These are phyloP conservation scores for Tachysurus fulvidraco DNA, from an alignment of 2,113 vertebrate genomes.

Conservation along the genomic window DNA sequence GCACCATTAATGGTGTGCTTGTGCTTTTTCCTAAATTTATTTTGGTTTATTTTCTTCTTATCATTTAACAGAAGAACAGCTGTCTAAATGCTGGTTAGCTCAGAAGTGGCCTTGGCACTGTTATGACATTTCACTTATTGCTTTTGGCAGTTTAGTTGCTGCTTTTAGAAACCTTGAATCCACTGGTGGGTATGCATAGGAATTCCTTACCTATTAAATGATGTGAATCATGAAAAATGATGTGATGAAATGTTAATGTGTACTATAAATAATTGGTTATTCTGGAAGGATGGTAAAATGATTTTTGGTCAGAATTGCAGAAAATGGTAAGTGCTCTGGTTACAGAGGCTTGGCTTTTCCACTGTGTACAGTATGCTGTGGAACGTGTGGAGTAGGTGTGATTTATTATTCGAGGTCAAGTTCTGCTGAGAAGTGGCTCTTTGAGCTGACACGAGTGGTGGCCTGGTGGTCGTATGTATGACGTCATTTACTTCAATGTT, in stretches of 20 bases:
- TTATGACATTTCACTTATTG: slow-evolving; percentile 1
- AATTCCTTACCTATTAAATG: neutral
- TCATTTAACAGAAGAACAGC: neutral
- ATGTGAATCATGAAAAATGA: neutral
- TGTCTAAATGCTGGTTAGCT: slow-evolving; percentile 19
- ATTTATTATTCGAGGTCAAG: slow-evolving; percentile 10
- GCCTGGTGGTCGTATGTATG: slow-evolving; percentile 96
- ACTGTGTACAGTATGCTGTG: neutral
- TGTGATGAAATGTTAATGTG: slow-evolving; percentile 2
- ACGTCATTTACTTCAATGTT: slow-evolving; percentile 92
- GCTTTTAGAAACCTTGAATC: slow-evolving; percentile 1
- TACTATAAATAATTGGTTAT: neutral
- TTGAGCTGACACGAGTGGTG: slow-evolving; percentile 77
- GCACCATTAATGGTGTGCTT: neutral
- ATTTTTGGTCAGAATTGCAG: slow-evolving; percentile 6
- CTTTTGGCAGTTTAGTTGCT: slow-evolving; percentile 13
- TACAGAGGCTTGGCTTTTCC: neutral
- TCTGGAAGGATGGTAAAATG: neutral
- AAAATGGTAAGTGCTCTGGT: slow-evolving; percentile 17
- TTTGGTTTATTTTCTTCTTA: neutral
- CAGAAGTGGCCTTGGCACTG: slow-evolving; percentile 1
- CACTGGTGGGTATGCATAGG: neutral
- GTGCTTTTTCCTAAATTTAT: slow-evolving; percentile 5
- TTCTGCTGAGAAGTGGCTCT: slow-evolving; percentile 33
- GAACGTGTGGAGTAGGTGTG: neutral